These are phyloP conservation scores for Zapus hudsonius DNA, from an alignment of 2,113 vertebrate species.

Conservation along the genomic window DNA sequence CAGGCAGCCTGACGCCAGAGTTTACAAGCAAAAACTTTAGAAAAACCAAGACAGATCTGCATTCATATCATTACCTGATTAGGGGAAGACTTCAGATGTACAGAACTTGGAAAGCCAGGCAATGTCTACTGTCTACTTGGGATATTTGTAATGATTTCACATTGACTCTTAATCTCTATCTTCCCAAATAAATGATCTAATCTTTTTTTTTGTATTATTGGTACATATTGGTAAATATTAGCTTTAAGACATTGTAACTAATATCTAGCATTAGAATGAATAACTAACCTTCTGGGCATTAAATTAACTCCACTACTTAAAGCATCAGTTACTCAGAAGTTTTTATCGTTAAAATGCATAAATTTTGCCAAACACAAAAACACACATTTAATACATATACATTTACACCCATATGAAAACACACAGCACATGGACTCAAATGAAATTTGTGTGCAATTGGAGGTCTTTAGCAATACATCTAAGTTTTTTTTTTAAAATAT, in stretches of 20 bases:
- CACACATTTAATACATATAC: not conserved
- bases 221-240: not conserved
- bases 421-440: not conserved
- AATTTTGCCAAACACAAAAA: not conserved
- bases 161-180: not conserved
- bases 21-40: not conserved
- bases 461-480: not conserved
- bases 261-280: not conserved
- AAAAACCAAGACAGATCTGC: not conserved
- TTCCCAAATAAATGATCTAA: not conserved
- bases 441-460: not conserved
- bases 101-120: not conserved
- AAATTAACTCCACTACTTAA: not conserved
- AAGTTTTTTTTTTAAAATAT: not conserved
- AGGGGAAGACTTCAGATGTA: not conserved
- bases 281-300: not conserved
- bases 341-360: conserved; percentile 23
- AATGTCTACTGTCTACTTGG: not conserved
- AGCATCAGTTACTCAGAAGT: not conserved
- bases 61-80: conserved; percentile 25
- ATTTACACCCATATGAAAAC: not conserved
- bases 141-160: conserved; percentile 21
- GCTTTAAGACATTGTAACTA: not conserved
- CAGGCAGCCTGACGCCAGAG: not conserved
- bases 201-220: not conserved